Percentiles rank a stretch among this genome's conserved stretches.
These are phyloP conservation scores for Alcis repandata DNA, from an alignment of 2,888 invertebrate genomes.

Conservation along the genomic window DNA sequence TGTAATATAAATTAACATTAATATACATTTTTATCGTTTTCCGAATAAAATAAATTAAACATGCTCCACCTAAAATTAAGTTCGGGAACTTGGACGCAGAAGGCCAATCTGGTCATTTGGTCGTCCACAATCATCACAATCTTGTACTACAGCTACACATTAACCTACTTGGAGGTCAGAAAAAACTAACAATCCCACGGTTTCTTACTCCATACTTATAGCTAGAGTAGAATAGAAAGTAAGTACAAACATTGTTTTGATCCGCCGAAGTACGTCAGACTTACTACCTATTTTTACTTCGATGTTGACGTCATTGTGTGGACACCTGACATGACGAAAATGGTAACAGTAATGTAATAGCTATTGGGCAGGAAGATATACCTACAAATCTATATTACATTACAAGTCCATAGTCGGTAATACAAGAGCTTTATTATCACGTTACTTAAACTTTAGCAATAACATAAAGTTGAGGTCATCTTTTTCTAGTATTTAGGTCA, in stretches of 20 bases:
- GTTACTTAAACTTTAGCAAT: too few species aligned
- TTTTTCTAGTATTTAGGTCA: too few species aligned
- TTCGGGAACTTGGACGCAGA: too few species aligned
- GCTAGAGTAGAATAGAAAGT: not conserved
- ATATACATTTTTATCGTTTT: too few species aligned
- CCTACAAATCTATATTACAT: too few species aligned
- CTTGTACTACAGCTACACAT: not conserved
- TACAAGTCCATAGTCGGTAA: too few species aligned
- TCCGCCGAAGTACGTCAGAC: slow-evolving; percentile 14
- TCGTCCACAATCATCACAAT: not conserved
- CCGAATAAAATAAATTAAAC: too few species aligned
- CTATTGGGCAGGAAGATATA: not conserved
- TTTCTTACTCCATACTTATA: slow-evolving; percentile 5
- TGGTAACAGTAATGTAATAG: slow-evolving; percentile 16
- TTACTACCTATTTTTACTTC: slow-evolving; percentile 11
- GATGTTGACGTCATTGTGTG: slow-evolving; percentile 21
- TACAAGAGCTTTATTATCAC: too few species aligned
- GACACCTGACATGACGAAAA: slow-evolving; percentile 14
- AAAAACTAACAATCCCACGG: slow-evolving; percentile 9
- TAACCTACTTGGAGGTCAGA: slow-evolving; percentile 1
- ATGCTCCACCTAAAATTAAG: too few species aligned
- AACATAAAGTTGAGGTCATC: too few species aligned
- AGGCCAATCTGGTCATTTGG: not conserved
- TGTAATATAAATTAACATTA: too few species aligned
- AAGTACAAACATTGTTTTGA: slow-evolving; percentile 5